phyloP scores from a whole-genome alignment of 1,140 invertebrate genomes.

The Caenorhabditis briggsae region DNA sequence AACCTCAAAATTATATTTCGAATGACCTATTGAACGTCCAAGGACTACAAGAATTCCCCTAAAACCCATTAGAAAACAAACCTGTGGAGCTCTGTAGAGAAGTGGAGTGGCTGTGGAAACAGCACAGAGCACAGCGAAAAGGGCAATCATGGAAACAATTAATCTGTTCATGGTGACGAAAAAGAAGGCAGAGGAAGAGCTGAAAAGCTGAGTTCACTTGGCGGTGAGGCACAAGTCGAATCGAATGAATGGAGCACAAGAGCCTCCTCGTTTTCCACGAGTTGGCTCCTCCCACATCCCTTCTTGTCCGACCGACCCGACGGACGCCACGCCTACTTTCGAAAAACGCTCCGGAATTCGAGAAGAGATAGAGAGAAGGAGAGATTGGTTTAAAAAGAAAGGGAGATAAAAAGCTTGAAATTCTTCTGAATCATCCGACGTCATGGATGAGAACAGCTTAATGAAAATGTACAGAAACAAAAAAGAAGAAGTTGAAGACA shows the following conservation, averaged over 20 bases:
- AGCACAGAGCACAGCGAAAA: conserved; percentile 55
- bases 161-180: conserved; percentile 45
- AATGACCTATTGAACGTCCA: too few relatives aligned
- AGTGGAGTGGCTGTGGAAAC: conserved; percentile 61
- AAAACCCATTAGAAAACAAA: conserved; percentile 5
- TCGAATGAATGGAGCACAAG: conserved; percentile 50
- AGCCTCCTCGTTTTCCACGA: background rate
- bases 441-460: conserved; percentile 28
- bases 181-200: conserved; percentile 36
- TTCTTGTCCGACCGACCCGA: background rate
- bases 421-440: conserved; percentile 35
- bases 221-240: conserved; percentile 48
- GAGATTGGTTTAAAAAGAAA: background rate
- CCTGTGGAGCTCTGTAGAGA: conserved; percentile 61
- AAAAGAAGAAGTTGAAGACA: background rate
- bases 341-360: background rate
- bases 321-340: conserved; percentile 21
- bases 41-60: too few relatives aligned
- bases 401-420: background rate
- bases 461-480: background rate
- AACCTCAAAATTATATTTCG: too few relatives aligned
- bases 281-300: conserved; percentile 45
- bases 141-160: conserved; percentile 46
- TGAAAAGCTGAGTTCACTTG: conserved; percentile 52
- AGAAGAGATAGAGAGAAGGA: background rate